phyloP scores from a whole-genome alignment of 2,888 invertebrate species.

The Drosophila meridiana region DNA sequence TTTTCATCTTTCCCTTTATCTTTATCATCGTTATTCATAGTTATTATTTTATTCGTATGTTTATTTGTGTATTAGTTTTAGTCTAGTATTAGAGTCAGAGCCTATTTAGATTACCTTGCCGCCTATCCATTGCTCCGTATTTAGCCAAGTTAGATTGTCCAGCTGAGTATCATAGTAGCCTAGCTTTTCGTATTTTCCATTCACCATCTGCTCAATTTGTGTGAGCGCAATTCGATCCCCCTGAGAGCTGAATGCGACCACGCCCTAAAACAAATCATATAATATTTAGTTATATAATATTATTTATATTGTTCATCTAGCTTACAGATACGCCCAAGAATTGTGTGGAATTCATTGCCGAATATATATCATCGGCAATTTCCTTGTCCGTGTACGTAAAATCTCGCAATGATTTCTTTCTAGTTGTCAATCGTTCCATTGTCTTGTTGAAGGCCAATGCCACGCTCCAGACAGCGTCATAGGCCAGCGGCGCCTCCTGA shows the following conservation, averaged over 20 bases:
- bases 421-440: constrained; percentile 92
- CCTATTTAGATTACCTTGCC: constrained; percentile 83
- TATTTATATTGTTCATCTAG: background rate
- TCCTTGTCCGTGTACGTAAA: constrained; percentile 98
- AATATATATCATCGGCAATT: constrained; percentile 97
- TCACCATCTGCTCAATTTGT: constrained; percentile 98
- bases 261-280: constrained; percentile 88
- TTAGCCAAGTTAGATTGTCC: constrained; percentile 97
- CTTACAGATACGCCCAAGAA: constrained; percentile 99
- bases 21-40: background rate
- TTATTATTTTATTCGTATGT: background rate
- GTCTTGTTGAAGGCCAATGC: constrained; percentile 99
- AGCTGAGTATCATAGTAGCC: constrained; percentile 98
- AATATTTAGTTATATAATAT: background rate
- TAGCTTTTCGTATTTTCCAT: constrained; percentile 96
- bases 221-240: constrained; percentile 99
- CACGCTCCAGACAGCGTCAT: constrained; percentile 99
- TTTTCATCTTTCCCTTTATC: background rate
- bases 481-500: constrained; percentile 98
- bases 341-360: constrained; percentile 99
- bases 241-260: constrained; percentile 98
- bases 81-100: background rate
- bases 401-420: constrained; percentile 94
- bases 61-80: background rate
- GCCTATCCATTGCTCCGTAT: constrained; percentile 96